Evolutionary conservation across 2,888 invertebrate genomes (phyloP), one percentile per base, ranked within the genome.

Genomic region (Plebejus anna): DNA sequence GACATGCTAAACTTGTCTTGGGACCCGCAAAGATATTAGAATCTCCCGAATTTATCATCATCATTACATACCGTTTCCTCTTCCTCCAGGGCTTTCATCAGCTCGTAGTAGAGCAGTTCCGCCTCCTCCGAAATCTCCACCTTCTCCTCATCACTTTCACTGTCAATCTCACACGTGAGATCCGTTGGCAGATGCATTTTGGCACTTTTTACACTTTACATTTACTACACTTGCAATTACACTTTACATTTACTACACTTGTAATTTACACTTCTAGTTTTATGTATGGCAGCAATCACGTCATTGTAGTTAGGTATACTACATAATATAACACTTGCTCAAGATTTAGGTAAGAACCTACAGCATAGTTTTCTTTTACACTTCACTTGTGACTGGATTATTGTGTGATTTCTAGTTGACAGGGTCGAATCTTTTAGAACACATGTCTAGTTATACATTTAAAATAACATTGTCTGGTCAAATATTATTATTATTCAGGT

Each of bases 21-120:
- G 9, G 9, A 11, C 47, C 47, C 9, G 47, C 47, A 47, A 47
- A 47, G 47, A 47, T 11, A 47, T 47, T 59, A 70, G 11, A 2
- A 66, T 4, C 66, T 47, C 6, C 42, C n/a, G 11, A 55, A 32
- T 16, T 47, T 47, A 13, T 70, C 38, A 32, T 70, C n/a, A 70
- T 47, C 72, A 76, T 38, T 75, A 80, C 89, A 88, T 86, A 94
- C 94, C 94, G 85, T 85, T 86, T 94, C 94, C 78, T 94, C 94
- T 78, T 94, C 94, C 78, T 94, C 94, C 77, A 94, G 80, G 1
- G 92, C 92, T 72, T 85, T 87, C 81, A 94, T 94, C 77, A 94
- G 89, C 84, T 94, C 94, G 80, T 94, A 94, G 79, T 94, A 94
- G 77, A 94, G 87, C 90, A 94, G 89, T 83, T 94, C 93, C 4